Base-by-base conservation (phyloP, 2,888 invertebrate genomes). In the Calameuta filiformis region DNA sequence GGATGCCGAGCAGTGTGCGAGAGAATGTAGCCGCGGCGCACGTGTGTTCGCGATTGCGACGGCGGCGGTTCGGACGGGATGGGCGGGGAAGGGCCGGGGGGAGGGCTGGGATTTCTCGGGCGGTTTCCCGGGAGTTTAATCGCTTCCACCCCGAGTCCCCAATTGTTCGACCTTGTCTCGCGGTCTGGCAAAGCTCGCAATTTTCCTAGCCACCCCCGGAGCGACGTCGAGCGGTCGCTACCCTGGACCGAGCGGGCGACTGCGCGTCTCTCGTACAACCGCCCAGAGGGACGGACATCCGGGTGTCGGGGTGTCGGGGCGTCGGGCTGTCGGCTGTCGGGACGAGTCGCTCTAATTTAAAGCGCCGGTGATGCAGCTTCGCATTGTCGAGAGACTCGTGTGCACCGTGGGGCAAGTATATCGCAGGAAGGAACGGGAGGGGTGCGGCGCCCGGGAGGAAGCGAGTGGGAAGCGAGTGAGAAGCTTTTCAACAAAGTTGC, bases 401-500 rank as follows among this genome's bases (percentile, higher is more conserved):
- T 80, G 79, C 81, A 79, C 78, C 77, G 79, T 77, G 12, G 76
- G 4, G 4, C 40, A 6, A 31, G 69, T 69, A 15, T 69, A 30
- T 81, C 78, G 76, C 81, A 77, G 78, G 77, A 81, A 82, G 82
- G 80, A 37, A 76, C 15, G 73, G 31, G 79, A 23, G 69, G 68
- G 33, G 33, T 33, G 33, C 33, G 68, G 35, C n/a, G 56, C 71
- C 75, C 78, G 77, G 77, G 79, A 74, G 79, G 79, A 79, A 79
- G 75, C 69, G 31, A 31, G 31, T 31, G 31, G 31, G 31, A 31
- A 31, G 31, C 31, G 78, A 73, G 76, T 78, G 79, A 80, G 82
- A 81, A 80, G 85, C 86, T 86, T 88, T 88, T 87, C 86, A 88
- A 82, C 81, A 79, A 87, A 88, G 82, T 86, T 86, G 83, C 81